Conservation (phyloP, 92 coral and sea anemone genomes). For the Palythoa grandiflora region DNA sequence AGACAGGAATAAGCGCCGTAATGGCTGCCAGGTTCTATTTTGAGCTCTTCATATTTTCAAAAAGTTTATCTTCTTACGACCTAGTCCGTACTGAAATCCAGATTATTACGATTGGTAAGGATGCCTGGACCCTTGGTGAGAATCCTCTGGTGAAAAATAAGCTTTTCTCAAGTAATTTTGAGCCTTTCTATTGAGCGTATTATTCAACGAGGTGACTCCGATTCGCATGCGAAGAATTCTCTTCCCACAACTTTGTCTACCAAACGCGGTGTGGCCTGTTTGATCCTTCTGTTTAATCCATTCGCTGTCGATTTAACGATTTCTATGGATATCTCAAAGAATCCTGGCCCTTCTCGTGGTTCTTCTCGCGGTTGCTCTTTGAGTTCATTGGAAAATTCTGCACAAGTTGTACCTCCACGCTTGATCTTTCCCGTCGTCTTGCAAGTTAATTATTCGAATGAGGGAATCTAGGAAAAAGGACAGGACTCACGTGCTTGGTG, state of each 20-base stretch:
- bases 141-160: neutral
- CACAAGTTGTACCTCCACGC: neutral
- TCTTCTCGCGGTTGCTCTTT: neutral
- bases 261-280: constrained; percentile 21
- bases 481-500: constrained; percentile 42
- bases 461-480: constrained; percentile 11
- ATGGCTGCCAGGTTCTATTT: constrained; percentile 14
- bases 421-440: neutral
- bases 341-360: constrained; percentile 48
- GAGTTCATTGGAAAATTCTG: neutral
- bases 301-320: constrained; percentile 46
- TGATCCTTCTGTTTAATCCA: constrained; percentile 45
- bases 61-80: neutral
- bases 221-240: neutral
- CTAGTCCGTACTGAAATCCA: neutral
- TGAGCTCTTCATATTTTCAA: neutral
- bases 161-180: constrained; percentile 33
- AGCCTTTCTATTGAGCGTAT: constrained; percentile 34
- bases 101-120: neutral
- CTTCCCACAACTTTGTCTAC: constrained; percentile 14
- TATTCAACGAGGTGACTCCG: constrained; percentile 35
- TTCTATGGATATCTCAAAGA: constrained; percentile 50
- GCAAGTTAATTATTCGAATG: neutral
- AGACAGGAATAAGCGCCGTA: neutral
- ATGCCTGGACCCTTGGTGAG: constrained; percentile 36